A percentile compares a stretch with the other conserved stretches of the same genome.
phyloP scores from a whole-genome alignment of 2,113 vertebrate genomes.

The Paracanthobrama guichenoti region DNA sequence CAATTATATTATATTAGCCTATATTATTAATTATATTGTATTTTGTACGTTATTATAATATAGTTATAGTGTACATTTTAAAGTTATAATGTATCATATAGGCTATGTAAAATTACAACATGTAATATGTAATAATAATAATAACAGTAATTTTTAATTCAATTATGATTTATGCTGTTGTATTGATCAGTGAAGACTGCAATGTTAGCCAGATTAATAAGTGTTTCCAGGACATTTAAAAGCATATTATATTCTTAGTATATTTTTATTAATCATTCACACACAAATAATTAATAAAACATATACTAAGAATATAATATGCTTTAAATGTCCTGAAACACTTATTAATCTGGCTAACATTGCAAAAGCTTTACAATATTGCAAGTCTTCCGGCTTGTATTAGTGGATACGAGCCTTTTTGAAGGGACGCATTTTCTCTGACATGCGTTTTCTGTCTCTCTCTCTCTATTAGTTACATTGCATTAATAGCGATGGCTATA shows the following conservation, averaged over 20 bases:
- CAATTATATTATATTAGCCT: background rate
- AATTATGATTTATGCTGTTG: background rate
- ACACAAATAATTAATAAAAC: too few species aligned
- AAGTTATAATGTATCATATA: background rate
- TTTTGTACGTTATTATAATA: background rate
- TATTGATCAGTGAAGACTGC: background rate
- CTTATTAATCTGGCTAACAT: too few species aligned
- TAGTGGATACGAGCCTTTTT: background rate
- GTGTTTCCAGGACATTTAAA: background rate
- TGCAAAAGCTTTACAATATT: too few species aligned
- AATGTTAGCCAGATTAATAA: background rate
- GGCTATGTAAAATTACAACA: background rate
- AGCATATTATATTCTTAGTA: background rate
- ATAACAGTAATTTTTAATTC: background rate
- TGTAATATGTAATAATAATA: background rate
- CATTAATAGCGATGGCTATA: conserved; percentile 97
- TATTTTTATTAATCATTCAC: background rate
- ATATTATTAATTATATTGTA: too few species aligned
- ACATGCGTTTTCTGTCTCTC: conserved; percentile 39
- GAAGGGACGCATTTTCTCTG: background rate
- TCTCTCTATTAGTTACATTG: conserved; percentile 86
- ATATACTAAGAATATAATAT: too few species aligned
- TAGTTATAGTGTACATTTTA: background rate
- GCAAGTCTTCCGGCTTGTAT: too few species aligned
- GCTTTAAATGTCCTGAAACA: too few species aligned